Percentiles rank a stretch among this genome's conserved stretches.
Conservation (phyloP, 2,113 vertebrate species). For the Loxodonta africana region DNA sequence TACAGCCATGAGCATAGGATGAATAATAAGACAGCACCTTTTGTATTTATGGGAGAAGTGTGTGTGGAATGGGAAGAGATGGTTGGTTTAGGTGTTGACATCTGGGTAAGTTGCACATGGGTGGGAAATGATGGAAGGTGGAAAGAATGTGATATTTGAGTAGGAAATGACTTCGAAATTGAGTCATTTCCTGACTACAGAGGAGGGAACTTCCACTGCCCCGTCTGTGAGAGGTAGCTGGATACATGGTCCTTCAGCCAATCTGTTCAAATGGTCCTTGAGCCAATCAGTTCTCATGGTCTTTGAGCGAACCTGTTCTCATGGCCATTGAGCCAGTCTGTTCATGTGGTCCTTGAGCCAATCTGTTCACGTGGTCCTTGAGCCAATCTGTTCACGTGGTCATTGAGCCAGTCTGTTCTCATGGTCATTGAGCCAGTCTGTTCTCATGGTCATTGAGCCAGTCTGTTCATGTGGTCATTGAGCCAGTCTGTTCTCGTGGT, state of each 20-base stretch:
- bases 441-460: background rate
- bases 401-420: too few relatives aligned
- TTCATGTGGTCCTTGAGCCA: background rate
- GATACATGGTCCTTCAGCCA: background rate
- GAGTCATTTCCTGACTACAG: background rate
- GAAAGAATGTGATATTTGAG: background rate
- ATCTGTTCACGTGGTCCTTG: background rate
- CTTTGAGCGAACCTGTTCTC: too few relatives aligned
- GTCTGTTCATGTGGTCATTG: background rate
- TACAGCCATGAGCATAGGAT: rapidly evolving
- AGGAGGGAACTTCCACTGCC: background rate
- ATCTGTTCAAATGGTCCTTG: too few relatives aligned
- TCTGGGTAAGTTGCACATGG: background rate
- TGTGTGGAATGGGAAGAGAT: background rate
- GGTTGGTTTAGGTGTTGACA: too few relatives aligned
- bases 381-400: too few relatives aligned
- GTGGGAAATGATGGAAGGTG: background rate
- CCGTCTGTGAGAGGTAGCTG: background rate
- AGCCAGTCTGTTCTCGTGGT: background rate
- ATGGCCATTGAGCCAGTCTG: background rate
- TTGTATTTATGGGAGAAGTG: too few relatives aligned
- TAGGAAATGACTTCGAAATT: conserved; percentile 19
- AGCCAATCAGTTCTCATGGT: too few relatives aligned
- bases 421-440: too few relatives aligned
- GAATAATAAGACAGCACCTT: background rate